Evolutionary conservation across 2,797 vertebrate genomes (phyloP), one percentile per base, ranked within the genome.

Genomic region (Tragelaphus oryx): DNA sequence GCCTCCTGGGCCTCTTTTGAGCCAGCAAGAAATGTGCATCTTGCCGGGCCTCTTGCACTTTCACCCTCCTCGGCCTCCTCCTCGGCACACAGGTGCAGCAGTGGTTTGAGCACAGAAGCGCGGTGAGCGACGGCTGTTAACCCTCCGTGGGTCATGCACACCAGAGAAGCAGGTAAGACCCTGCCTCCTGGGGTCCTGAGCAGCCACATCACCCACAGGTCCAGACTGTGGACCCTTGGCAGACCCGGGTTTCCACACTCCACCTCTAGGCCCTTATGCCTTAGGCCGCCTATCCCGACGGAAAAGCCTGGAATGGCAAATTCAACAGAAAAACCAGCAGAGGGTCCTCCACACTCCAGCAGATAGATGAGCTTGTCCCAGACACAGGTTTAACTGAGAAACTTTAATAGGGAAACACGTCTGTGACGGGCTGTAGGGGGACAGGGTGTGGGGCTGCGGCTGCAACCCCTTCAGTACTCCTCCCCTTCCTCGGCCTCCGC

Each of bases 401-500:
- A 54, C 74, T 95, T 89, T 89, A 89, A 92, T 80, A 37, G n/a
- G 22, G 22, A 24, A 54, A 33, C n/a, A 12, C 9, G 0, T 7
- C 48, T 33, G 20, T 24, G 33, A 54, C 2, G 1, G 50, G 12
- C 10, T 13, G 6, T 1, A 1, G 4, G 6, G 18, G 18, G 3
- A 4, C 3, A 6, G 1, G 28, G 3, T 4, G 62, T 8, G 1
- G 60, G 62, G 17, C 17, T 10, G n/a, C n/a, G 60, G n/a, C n/a
- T 3, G 59, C 28, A 2, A 2, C 60, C 13, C 20, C 11, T 3
- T 97, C 93, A 98, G 65, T 98, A 98, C 20, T 98, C 98, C 59
- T 98, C 98, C 41, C 98, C 98, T 96, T 98, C 98, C 92, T 98
- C 98, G 20, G 96, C 98, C 79, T 98, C 98, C 30, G 97, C 98